Evolutionary conservation across 2,113 vertebrate species (phyloP).

Genomic region (Chaetorhynchus papuensis): DNA sequence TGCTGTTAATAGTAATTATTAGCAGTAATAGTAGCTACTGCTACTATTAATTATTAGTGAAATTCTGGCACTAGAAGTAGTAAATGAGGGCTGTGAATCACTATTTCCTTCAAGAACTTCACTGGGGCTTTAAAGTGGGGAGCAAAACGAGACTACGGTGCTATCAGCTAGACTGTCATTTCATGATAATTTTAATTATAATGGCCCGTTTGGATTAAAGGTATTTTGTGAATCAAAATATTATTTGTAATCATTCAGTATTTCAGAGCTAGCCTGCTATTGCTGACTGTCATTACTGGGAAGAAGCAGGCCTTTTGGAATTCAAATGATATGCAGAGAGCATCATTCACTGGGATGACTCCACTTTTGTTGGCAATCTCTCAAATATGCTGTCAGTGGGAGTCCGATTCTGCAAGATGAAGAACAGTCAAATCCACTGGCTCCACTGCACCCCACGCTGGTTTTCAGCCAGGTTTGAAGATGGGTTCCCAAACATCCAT

Average conservation of each 20-base stretch:
- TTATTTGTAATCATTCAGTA: background rate
- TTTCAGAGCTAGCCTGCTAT: background rate
- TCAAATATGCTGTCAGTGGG: background rate
- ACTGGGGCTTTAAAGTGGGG: background rate
- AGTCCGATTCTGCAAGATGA: background rate
- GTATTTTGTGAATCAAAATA: background rate
- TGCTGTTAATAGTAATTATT: too few species aligned
- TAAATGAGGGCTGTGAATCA: background rate
- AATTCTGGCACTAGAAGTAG: background rate
- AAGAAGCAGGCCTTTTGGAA: background rate
- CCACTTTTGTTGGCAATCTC: constrained; percentile 5
- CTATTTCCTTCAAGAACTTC: background rate
- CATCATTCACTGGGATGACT: background rate
- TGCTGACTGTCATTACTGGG: background rate
- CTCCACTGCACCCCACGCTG: rapidly evolving
- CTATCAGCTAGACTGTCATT: background rate
- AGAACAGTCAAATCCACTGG: background rate
- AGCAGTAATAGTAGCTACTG: too few species aligned
- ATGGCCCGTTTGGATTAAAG: background rate
- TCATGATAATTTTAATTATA: background rate
- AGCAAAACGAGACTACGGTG: background rate
- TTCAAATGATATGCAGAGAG: constrained; percentile 9
- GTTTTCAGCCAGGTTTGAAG: background rate
- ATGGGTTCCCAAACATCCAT: background rate
- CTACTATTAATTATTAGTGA: background rate